These are phyloP conservation scores for Slavum lentiscoides DNA, from an alignment of 2,888 invertebrate species.

Conservation along the genomic window DNA sequence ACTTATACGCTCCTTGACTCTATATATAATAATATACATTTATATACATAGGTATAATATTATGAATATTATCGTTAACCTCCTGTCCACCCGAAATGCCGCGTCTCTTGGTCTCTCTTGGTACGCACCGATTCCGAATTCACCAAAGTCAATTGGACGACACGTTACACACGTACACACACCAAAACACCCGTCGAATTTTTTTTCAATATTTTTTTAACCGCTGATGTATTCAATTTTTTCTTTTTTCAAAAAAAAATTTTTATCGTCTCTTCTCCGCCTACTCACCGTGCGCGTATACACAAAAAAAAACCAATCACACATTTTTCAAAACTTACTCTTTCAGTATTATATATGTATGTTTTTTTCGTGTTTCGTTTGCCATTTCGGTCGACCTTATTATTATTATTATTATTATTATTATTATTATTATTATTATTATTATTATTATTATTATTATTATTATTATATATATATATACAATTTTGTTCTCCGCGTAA, in stretches of 20 bases:
- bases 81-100: background rate
- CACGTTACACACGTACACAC: background rate
- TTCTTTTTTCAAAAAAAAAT: too few relatives aligned
- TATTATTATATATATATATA: constrained; percentile 17
- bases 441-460: too few relatives aligned
- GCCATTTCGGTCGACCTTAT: background rate
- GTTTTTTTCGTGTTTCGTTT: background rate
- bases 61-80: background rate
- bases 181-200: constrained; percentile 32
- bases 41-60: background rate
- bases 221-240: background rate
- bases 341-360: constrained; percentile 17
- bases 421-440: too few relatives aligned
- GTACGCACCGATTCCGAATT: constrained; percentile 38
- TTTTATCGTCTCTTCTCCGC: too few relatives aligned
- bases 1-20: constrained; percentile 8
- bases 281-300: background rate
- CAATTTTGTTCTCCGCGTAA: background rate
- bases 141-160: constrained; percentile 43
- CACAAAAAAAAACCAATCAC: background rate
- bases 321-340: constrained; percentile 1
- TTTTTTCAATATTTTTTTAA: constrained; percentile 27
- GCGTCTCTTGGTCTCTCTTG: constrained; percentile 7
- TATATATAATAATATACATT: background rate
- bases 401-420: background rate